Base-by-base conservation (phyloP, 1,140 invertebrate species). In the Bradysia coprophila region DNA sequence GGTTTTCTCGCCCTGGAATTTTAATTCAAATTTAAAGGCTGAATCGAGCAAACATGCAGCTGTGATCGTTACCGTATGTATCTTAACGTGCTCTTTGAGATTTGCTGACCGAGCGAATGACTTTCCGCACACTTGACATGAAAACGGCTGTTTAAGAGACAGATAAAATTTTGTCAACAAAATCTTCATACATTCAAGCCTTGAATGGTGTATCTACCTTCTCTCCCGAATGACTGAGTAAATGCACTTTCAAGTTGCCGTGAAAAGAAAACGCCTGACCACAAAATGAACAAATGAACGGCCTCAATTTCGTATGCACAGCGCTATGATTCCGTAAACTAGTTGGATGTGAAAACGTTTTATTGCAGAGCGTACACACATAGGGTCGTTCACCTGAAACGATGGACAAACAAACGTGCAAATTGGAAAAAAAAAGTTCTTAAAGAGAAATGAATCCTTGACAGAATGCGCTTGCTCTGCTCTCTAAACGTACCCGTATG, bases 321-420 rank as follows among this genome's bases (percentile, higher is more conserved):
- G 58, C 52, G 45, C 58, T 51, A 49, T 61, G 58, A 38, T 55
- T 56, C 32, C 57, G 59, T 53, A 60, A 55, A 46, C 60, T 61
- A 45, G 54, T 56, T 41, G 58, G 56, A 47, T 60, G 57, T 32
- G 57, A 58, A 40, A 61, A 61, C 33, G 54, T 53, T 49, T 61
- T 61, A 36, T 55, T 51, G 49, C 58, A 61, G 39, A 58, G 55
- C 36, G 49, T 54, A 41, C 58, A 61, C 31, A 50, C 50, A 48
- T 56, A 61, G 39, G 58, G 58, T 42, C 56, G 49, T 43, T 58
- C 56, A 23, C 58, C 57, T 42, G 51, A 59, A 44, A n/a, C n/a
- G n/a, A n/a, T n/a, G n/a, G n/a, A n/a, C n/a, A n/a, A n/a, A n/a
- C n/a, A n/a, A n/a, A n/a, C n/a, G n/a, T n/a, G n/a, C n/a, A n/a